Base-by-base conservation (phyloP, 2,113 vertebrate genomes). In the Pica pica region DNA sequence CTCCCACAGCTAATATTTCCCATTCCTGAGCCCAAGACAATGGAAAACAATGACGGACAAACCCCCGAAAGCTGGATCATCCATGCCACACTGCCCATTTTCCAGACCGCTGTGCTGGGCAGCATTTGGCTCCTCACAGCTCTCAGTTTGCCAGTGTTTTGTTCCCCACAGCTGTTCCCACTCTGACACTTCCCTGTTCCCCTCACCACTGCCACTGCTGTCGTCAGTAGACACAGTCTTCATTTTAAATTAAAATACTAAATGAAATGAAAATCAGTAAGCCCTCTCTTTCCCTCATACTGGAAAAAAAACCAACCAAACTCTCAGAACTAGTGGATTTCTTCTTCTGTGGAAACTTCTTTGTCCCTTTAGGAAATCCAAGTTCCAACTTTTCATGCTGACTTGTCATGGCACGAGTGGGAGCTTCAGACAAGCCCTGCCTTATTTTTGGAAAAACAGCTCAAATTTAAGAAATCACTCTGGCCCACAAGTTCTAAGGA, bases 11-110 rank as follows among this genome's bases (percentile, higher is more conserved):
- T 31, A 42, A 35, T 1, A 2, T 35, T 42, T 84, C 49, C 41
- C 26, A 47, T 39, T 35, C 42, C 42, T 41, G n/a, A 64, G 23
- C 30, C 60, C 2, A 4, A 76, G 52, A 26, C 31, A 76, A 35
- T 42, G 26, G 26, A 57, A 24, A 57, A 31, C 35, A 67, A 22
- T 15, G 21, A 68, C 1, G 2, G 46, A 44, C 16, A 60, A 37
- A 52, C 6, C 7, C 14, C 22, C 0, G 1, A 31, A 68, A 37
- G 27, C 33, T 37, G 46, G 27, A 52, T 18, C 0, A 0, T 44
- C 63, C 37, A 6, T 7, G 14, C 37, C 37, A 42, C 61, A 27
- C 4, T 0, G 1, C 11, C 44, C 37, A 21, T 37, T 52, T 37
- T 68, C 71, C 73, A 68, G 37, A 50, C 17, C 0, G 0, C 37